Conservation (phyloP, 2,888 invertebrate genomes). For the Trichogramma evanescens region DNA sequence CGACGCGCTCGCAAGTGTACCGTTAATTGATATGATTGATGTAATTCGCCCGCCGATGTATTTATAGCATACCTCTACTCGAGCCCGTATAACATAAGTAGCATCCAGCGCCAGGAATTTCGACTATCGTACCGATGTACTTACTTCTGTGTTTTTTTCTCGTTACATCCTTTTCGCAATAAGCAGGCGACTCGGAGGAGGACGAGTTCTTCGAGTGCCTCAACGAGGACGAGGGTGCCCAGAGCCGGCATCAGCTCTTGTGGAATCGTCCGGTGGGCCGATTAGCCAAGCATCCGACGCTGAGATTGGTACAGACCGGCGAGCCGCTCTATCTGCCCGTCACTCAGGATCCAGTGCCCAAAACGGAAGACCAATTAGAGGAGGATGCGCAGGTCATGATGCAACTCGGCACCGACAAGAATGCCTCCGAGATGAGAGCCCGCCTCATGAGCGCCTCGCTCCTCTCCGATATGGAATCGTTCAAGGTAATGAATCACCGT, state of each 20-base stretch:
- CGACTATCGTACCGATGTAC: too few species aligned
- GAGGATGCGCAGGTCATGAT: constrained; percentile 88
- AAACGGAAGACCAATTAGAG: constrained; percentile 94
- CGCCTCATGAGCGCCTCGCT: constrained; percentile 93
- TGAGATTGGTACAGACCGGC: constrained; percentile 61
- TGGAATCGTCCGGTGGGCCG: constrained; percentile 67
- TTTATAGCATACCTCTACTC: too few species aligned
- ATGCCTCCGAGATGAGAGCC: constrained; percentile 77
- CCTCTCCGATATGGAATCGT: constrained; percentile 95
- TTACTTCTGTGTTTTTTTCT: background rate
- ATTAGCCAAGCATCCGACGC: constrained; percentile 59
- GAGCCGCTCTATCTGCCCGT: constrained; percentile 73
- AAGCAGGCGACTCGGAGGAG: constrained; percentile 52
- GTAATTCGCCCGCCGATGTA: too few species aligned
- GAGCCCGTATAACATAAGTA: background rate
- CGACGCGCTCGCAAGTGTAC: too few species aligned
- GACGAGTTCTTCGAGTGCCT: constrained; percentile 81
- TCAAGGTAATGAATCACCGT: constrained; percentile 61
- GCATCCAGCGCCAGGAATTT: background rate
- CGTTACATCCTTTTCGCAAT: background rate
- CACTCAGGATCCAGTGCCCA: constrained; percentile 88
- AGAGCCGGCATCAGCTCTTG: constrained; percentile 44
- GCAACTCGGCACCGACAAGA: constrained; percentile 77
- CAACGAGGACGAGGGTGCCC: constrained; percentile 46
- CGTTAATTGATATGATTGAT: too few species aligned